These are phyloP conservation scores for Xanthorhoe spadicearia DNA, from an alignment of 2,888 invertebrate genomes.

Conservation along the genomic window DNA sequence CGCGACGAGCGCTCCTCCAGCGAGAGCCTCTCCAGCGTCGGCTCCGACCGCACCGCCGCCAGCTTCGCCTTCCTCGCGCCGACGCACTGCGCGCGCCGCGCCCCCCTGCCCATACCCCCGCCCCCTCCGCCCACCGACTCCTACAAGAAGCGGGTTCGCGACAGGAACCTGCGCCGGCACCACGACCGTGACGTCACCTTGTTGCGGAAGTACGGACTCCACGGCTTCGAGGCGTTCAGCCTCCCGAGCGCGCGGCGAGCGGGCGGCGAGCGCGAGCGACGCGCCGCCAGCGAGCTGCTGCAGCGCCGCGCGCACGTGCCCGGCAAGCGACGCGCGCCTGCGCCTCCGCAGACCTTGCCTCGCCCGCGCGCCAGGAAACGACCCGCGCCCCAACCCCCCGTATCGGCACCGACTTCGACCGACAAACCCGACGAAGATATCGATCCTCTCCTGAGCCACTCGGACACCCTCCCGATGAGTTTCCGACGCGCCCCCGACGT, in stretches of 20 bases:
- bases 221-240: constrained; percentile 73
- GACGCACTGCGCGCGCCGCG: constrained; percentile 74
- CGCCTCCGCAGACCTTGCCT: constrained; percentile 81
- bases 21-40: constrained; percentile 87
- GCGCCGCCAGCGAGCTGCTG: constrained; percentile 87
- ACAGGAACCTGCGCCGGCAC: constrained; percentile 84
- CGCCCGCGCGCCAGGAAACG: constrained; percentile 70
- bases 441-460: constrained; percentile 1
- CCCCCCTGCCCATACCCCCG: constrained; percentile 73
- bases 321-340: constrained; percentile 90
- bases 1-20: constrained; percentile 78
- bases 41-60: constrained; percentile 89
- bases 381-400: constrained; percentile 81
- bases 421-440: constrained; percentile 18
- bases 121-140: constrained; percentile 86
- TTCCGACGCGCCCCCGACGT: constrained; percentile 24
- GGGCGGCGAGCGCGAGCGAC: constrained; percentile 73
- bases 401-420: constrained; percentile 4
- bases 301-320: constrained; percentile 88
- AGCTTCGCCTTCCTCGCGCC: constrained; percentile 89
- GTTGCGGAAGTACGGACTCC: constrained; percentile 86
- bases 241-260: constrained; percentile 76
- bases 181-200: constrained; percentile 86
- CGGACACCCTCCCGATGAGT: constrained; percentile 45
- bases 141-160: constrained; percentile 85